Evolutionary conservation across 2,113 vertebrate species (phyloP), one percentile per base, ranked within the genome.

Genomic region (Ceratotherium simum): DNA sequence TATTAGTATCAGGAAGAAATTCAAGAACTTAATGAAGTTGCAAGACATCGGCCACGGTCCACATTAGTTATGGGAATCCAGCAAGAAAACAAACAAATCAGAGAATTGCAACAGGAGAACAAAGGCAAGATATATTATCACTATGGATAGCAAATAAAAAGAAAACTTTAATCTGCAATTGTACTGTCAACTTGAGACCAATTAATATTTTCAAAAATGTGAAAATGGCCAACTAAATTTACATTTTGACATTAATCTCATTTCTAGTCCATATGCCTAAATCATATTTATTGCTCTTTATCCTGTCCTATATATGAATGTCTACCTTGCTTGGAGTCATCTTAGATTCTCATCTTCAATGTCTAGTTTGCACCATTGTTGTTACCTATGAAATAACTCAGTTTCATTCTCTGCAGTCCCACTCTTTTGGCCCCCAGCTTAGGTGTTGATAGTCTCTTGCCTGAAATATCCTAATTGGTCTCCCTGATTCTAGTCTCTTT

Each of bases 51-150:
- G 42, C 99, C 99, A 67, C 99, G 99, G 10, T 99, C 99, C 81
- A 99, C 99, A 0, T 99, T 99, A 92, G 99, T 99, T 23, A 98
- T 99, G 98, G 99, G 99, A 73, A 99, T 99, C 97, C 99, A 99
- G 93, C 99, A 99, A 97, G 99, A 99, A 98, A 99, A 99, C 98
- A 99, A 99, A 80, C 99, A 99, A 95, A 99, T 99, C 90, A 98
- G 99, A 96, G 99, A 99, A 89, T 56, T 99, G 31, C 99, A 99
- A 92, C 99, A 99, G 96, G 99, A 99, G 98, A 99, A 99, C 98
- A 99, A 99, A 99, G 99, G 99, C 99, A 93, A 98, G 91, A 46
- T 0, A 36, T 1, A 65, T 17, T 84, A 39, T 85, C 60, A 69
- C 90, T 97, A 11, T n/a, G 20, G 65, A 39, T 36, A 80, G 76